Conservation (phyloP, 2,888 invertebrate genomes). For the Caenorhabditis auriculariae region DNA sequence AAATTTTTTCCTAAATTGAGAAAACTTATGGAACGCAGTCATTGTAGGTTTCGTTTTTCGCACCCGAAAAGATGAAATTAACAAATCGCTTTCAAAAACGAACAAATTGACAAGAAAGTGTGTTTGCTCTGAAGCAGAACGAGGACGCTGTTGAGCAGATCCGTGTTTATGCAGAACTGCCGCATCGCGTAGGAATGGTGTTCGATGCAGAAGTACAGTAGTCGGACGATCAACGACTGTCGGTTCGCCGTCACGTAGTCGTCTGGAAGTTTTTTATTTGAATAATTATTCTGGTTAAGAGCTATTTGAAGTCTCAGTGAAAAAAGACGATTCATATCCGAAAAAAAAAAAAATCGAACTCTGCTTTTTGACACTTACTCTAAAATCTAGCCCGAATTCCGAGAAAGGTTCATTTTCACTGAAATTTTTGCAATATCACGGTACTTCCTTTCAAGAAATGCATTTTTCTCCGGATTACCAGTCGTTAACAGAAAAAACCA, state of each 20-base stretch:
- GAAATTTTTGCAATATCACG: no score
- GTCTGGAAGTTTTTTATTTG: slow-evolving; percentile 71
- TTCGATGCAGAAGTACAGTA: slow-evolving; percentile 96
- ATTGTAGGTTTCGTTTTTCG: no score
- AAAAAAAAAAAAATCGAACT: not conserved
- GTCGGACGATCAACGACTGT: slow-evolving; percentile 87
- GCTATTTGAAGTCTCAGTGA: not conserved
- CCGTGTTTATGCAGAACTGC: slow-evolving; percentile 93
- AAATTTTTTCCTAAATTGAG: no score
- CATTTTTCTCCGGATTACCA: no score
- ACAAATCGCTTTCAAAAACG: slow-evolving; percentile 58
- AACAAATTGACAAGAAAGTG: slow-evolving; percentile 83
- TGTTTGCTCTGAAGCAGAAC: slow-evolving; percentile 68
- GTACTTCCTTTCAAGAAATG: no score
- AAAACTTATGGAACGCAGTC: no score
- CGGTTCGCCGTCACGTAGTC: slow-evolving; percentile 94
- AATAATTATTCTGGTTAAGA: no score
- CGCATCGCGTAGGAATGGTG: slow-evolving; percentile 83
- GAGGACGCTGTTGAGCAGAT: slow-evolving; percentile 88
- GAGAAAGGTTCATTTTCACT: no score
- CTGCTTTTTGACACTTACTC: not conserved
- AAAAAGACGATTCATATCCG: not conserved
- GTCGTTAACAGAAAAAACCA: no score
- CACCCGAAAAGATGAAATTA: no score
- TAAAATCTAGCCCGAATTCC: no score